These are phyloP conservation scores for Excalfactoria chinensis DNA, from an alignment of 2,113 vertebrate genomes.

Conservation along the genomic window DNA sequence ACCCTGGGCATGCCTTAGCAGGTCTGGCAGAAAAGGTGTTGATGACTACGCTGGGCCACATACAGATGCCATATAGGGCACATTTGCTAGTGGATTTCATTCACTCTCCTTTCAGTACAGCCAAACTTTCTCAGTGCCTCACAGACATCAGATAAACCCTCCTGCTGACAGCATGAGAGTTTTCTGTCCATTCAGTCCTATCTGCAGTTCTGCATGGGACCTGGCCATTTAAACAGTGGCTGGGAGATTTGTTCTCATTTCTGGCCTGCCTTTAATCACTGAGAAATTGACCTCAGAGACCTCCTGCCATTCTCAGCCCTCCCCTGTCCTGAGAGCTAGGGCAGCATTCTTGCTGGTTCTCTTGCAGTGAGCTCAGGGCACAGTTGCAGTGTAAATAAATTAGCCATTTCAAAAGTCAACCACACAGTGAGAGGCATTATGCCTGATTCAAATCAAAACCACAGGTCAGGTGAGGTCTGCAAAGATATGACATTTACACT, in stretches of 20 bases:
- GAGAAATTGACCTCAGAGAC: neutral
- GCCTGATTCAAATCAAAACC: neutral
- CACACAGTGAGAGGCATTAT: neutral
- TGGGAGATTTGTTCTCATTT: neutral
- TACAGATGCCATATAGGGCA: no score
- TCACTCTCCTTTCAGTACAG: neutral
- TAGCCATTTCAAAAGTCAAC: neutral
- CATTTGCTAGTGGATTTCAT: neutral
- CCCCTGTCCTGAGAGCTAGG: neutral
- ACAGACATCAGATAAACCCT: neutral
- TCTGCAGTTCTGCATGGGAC: neutral
- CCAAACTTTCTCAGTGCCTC: neutral
- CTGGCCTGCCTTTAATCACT: neutral
- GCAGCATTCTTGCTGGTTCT: neutral
- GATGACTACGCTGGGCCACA: neutral
- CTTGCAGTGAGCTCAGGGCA: neutral
- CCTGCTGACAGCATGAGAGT: neutral
- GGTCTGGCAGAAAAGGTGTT: fast-evolving
- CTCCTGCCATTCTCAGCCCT: neutral
- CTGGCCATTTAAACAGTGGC: neutral
- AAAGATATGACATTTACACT: neutral
- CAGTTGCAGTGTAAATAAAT: neutral
- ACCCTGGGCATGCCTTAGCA: neutral
- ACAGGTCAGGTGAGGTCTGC: neutral
- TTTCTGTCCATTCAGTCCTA: neutral